Conservation (phyloP, 2,888 invertebrate species). For the Formica aserva region DNA sequence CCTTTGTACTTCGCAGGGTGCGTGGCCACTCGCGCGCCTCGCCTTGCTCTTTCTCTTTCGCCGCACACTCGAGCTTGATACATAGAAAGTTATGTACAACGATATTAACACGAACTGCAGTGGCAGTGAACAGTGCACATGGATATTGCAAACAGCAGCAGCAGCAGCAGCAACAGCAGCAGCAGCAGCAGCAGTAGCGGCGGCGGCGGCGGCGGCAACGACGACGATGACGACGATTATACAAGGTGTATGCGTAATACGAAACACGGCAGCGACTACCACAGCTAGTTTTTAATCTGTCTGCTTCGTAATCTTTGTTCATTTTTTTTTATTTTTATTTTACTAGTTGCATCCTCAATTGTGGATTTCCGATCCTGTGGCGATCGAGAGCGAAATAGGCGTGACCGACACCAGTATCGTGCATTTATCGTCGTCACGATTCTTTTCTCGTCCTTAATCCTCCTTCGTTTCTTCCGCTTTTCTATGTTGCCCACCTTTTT, state of each 20-base stretch:
- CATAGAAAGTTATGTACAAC: constrained; percentile 79
- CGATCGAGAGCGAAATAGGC: constrained; percentile 9
- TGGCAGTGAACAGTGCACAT: constrained; percentile 86
- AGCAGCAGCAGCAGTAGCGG: constrained; percentile 55
- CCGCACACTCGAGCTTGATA: constrained; percentile 70
- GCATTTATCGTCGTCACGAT: constrained; percentile 48
- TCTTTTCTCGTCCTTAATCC: constrained; percentile 17
- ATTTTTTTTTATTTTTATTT: constrained; percentile 1
- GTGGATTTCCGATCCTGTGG: neutral
- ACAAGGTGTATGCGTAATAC: constrained; percentile 81
- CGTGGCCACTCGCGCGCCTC: constrained; percentile 70
- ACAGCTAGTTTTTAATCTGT: constrained; percentile 79
- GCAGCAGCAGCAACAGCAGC: constrained; percentile 80
- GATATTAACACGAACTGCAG: constrained; percentile 85
- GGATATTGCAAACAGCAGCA: constrained; percentile 84
- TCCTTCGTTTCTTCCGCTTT: constrained; percentile 18
- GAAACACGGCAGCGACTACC: constrained; percentile 84
- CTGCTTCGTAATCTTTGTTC: constrained; percentile 37
- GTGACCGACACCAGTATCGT: neutral
- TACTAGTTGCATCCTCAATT: constrained; percentile 6
- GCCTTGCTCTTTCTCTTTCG: constrained; percentile 68
- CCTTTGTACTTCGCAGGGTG: constrained; percentile 55
- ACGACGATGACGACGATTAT: constrained; percentile 69
- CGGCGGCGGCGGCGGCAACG: constrained; percentile 75
- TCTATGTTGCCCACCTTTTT: neutral